phyloP scores from a whole-genome alignment of 2,113 vertebrate genomes.

The Tetrax tetrax region DNA sequence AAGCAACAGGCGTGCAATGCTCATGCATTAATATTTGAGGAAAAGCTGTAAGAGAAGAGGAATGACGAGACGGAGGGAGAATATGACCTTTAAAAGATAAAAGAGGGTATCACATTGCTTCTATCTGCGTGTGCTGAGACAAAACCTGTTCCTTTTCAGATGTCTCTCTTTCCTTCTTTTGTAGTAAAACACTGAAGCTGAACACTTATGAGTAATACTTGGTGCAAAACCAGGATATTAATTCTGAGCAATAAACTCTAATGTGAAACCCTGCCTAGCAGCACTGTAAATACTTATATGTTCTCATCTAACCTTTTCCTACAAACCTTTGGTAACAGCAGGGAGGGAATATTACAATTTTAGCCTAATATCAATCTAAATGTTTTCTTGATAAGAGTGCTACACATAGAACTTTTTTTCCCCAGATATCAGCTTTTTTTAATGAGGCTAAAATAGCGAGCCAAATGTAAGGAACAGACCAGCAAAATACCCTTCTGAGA shows the following conservation, averaged over 20 bases:
- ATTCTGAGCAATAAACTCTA: slow-evolving; percentile 36
- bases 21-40: not conserved
- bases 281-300: not conserved
- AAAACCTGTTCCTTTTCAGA: not conserved
- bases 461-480: slow-evolving; percentile 4
- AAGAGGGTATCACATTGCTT: not conserved
- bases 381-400: not conserved
- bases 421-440: not conserved
- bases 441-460: not conserved
- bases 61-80: not conserved
- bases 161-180: not conserved
- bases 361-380: not conserved
- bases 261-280: not conserved
- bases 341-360: not conserved
- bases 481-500: not conserved
- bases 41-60: not conserved
- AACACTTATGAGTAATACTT: not conserved
- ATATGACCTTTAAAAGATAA: slow-evolving; percentile 1
- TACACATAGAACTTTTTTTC: not conserved
- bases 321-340: not conserved
- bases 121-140: not conserved
- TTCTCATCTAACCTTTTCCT: not conserved
- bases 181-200: not conserved
- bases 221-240: not conserved
- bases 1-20: not conserved